phyloP scores from a whole-genome alignment of 2,888 invertebrate species.

The Endomychus coccineus region DNA sequence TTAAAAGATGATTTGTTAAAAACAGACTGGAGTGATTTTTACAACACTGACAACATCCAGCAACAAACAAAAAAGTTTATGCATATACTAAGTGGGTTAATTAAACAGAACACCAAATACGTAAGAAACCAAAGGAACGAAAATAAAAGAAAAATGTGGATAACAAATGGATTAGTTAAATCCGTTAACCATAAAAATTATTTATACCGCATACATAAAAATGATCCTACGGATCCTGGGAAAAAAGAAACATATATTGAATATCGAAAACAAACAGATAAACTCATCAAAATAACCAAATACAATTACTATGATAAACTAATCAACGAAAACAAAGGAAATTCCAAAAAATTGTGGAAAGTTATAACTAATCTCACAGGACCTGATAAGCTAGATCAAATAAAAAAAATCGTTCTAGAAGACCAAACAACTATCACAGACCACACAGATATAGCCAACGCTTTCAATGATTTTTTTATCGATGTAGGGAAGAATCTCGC shows the following conservation, averaged over 20 bases:
- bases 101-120: constrained; percentile 2
- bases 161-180: constrained; percentile 3
- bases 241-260: neutral
- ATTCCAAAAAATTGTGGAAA: constrained; percentile 4
- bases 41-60: constrained; percentile 1
- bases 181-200: constrained; percentile 5
- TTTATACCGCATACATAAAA: constrained; percentile 1
- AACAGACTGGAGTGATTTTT: constrained; percentile 4
- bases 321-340: constrained; percentile 4
- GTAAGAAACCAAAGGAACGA: constrained; percentile 1
- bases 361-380: constrained; percentile 3
- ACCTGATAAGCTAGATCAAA: constrained; percentile 2
- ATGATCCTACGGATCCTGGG: neutral
- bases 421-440: constrained; percentile 4
- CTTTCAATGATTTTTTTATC: constrained; percentile 5
- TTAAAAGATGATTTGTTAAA: constrained; percentile 1
- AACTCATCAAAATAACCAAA: constrained; percentile 3
- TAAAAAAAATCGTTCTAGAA: constrained; percentile 2
- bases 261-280: constrained; percentile 7
- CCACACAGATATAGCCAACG: neutral
- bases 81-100: neutral
- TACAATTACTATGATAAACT: constrained; percentile 4
- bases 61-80: neutral
- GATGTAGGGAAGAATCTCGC: constrained; percentile 5
- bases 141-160: neutral